Evolutionary conservation across 2,797 vertebrate species (phyloP).

Genomic region (Crenichthys baileyi): DNA sequence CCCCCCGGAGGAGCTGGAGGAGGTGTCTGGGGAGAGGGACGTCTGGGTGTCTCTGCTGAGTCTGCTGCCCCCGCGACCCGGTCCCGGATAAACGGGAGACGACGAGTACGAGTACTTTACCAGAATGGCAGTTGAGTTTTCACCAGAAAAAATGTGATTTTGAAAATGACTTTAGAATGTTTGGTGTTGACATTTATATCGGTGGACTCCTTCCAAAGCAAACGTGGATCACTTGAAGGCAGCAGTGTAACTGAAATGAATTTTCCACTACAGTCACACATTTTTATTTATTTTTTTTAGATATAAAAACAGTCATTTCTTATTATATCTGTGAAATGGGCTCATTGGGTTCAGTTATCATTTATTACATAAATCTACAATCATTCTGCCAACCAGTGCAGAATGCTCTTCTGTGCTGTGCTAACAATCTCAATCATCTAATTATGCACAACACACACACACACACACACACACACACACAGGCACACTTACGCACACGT

Average conservation of each 20-base stretch:
- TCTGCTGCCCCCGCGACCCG: too few species aligned
- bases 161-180: neutral
- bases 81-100: too few species aligned
- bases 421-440: constrained; percentile 72
- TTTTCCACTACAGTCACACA: neutral
- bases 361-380: constrained; percentile 40
- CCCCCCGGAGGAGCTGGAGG: too few species aligned
- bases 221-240: neutral
- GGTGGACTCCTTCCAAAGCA: constrained; percentile 5
- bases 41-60: too few species aligned
- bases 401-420: constrained; percentile 55
- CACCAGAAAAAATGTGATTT: neutral
- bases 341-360: constrained; percentile 32
- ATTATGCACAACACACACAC: constrained; percentile 46
- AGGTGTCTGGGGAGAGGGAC: too few species aligned
- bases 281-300: constrained; percentile 3
- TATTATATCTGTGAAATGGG: constrained; percentile 26
- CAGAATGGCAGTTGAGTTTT: neutral
- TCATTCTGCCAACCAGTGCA: constrained; percentile 48
- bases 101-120: neutral
- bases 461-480: neutral
- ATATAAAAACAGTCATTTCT: constrained; percentile 22
- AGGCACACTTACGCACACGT: constrained; percentile 29
- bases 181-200: constrained; percentile 9
- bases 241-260: neutral